Evolutionary conservation across 2,113 vertebrate species (phyloP), one percentile per base, ranked within the genome.

Genomic region (Myotis brandtii): DNA sequence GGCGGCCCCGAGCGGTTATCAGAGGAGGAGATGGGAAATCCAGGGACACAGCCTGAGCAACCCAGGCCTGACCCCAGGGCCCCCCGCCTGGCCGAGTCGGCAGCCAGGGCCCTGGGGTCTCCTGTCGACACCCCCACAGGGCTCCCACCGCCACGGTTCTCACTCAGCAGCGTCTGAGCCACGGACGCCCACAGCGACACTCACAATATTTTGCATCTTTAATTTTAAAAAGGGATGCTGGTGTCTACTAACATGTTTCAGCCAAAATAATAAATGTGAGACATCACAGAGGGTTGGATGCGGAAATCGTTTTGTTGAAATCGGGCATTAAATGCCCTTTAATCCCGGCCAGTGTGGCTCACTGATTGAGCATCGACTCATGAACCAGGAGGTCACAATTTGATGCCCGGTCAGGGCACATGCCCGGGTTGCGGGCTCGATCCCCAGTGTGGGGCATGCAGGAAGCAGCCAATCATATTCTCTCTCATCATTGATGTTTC

Each of bases 111-210:
- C 64, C 64, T 2, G 27, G 32, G 6, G 64, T 8, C 30, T n/a
- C 64, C 32, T n/a, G 30, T 5, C 6, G 20, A 56, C 50, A 10
- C 69, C 34, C 34, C 34, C 69, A 9, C 10, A 12, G 34, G 67
- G 34, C 69, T 12, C 69, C 21, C 9, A 23, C 69, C 2, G 69
- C 69, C 66, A 21, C 21, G 2, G 5, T 23, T 5, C 10, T 43
- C 70, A 73, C 12, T 43, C 70, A 8, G 5, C 34, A 40, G 20
- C 4, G 8, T 40, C 20, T 5, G 25, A 59, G 16, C 17, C 10
- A 14, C 59, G 18, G 34, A 67, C 5, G 13, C 0, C 40, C 62
- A 25, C 50, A 0, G 0, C 0, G 4, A 5, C 3, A 4, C 1
- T 8, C 64, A 11, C 20, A 4, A 2, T 3, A 0, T 20, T 17